phyloP scores from a whole-genome alignment of 2,797 vertebrate genomes.

The Aselliscus stoliczkanus region DNA sequence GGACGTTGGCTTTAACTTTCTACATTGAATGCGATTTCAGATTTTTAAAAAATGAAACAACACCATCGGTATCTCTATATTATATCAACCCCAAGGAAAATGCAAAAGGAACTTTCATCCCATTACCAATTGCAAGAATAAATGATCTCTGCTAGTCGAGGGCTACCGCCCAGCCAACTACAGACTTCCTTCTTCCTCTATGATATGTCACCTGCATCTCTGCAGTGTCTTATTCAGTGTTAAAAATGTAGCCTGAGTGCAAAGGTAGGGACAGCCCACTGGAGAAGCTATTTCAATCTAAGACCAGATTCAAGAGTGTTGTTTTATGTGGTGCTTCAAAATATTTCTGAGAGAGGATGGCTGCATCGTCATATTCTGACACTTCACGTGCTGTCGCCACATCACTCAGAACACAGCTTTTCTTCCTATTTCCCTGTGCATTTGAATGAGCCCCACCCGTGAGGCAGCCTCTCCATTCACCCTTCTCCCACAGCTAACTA shows the following conservation, averaged over 20 bases:
- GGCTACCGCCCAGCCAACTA: background rate
- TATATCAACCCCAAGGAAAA: background rate
- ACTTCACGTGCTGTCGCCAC: background rate
- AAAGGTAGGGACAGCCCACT: background rate
- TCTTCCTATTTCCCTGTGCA: background rate
- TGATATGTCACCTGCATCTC: background rate
- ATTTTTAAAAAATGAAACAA: background rate
- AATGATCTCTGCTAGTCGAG: background rate
- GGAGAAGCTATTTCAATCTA: background rate
- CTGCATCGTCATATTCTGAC: background rate
- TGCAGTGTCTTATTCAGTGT: background rate
- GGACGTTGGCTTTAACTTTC: background rate
- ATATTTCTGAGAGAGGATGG: background rate
- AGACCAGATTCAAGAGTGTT: background rate
- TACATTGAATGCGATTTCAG: background rate
- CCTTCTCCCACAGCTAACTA: background rate
- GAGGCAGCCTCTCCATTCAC: background rate
- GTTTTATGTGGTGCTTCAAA: background rate
- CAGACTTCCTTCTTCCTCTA: background rate
- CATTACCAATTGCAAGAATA: no score
- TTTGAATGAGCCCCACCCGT: background rate
- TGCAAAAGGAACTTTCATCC: background rate
- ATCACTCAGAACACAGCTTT: background rate
- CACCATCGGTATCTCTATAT: background rate
- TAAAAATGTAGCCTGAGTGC: background rate